Evolutionary conservation across 2,888 invertebrate species (phyloP), one percentile per base, ranked within the genome.

Genomic region (Cinara cedri): DNA sequence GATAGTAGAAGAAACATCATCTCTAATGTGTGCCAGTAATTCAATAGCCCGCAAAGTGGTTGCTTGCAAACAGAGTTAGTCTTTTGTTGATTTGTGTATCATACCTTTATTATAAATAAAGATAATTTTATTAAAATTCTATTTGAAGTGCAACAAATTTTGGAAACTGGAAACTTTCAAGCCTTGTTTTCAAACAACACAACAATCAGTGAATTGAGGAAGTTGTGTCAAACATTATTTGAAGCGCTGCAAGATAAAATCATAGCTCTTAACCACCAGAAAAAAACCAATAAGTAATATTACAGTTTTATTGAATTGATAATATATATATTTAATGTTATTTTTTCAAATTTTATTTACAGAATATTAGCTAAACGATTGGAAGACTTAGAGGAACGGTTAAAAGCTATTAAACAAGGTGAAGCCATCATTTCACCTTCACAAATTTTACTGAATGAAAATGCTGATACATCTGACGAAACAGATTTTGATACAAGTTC

Each of bases 231-330:
- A 72, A 93, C 93, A 9, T 86, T 96, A 55, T 88, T 95, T 83
- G 95, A 96, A 85, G 91, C 94, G 66, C 87, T 95, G 54, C 93
- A 93, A 86, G 95, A 96, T 85, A 95, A 95, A 86, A 92, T 92
- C 70, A 88, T 93, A 81, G 94, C 94, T 1, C 86, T 95, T 44
- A 90, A 91, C 82, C 95, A 95, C 87, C 95, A 95, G 84, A 90
- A 93, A 84, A 93, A 93, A 86, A 92, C 95, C 8, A 96, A 95
- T 86, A 92, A 91, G 93, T 93, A 88, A 85, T 26, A 13, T 60
- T 63, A 34, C 6, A 42, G 42, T 46, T 57, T 51, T 14, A 68
- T 49, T 16, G 3, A 26, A 44, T 72, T 46, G 11, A 34, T 19
- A 19, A 74, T 16, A 63, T 63, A 2, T 13, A 51, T 51, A 21